Conservation (phyloP, 2,888 invertebrate genomes). For the Poecilobothrus nobilitatus region DNA sequence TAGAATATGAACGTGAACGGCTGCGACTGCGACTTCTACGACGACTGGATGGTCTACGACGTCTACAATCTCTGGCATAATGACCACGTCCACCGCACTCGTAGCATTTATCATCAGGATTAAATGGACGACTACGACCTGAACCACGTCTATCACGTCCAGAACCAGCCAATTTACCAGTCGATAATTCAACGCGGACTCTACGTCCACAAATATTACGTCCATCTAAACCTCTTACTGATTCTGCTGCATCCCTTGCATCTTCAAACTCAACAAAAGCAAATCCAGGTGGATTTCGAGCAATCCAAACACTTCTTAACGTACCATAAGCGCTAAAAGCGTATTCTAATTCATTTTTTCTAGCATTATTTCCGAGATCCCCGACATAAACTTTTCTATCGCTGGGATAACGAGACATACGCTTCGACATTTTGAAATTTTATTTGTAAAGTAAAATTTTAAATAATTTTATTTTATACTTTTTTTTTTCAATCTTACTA, state of each 20-base stretch:
- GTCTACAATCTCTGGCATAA: constrained; percentile 82
- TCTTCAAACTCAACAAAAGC: constrained; percentile 94
- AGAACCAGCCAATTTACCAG: constrained; percentile 56
- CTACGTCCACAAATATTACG: constrained; percentile 80
- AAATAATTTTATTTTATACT: background rate
- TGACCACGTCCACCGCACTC: constrained; percentile 91
- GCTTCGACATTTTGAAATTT: constrained; percentile 27
- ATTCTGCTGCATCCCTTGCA: constrained; percentile 80
- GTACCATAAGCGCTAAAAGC: constrained; percentile 89
- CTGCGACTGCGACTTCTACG: constrained; percentile 53
- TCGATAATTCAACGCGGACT: constrained; percentile 86
- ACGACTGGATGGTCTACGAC: constrained; percentile 53
- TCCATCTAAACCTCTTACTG: constrained; percentile 67
- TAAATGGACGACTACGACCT: constrained; percentile 54
- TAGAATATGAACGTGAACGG: constrained; percentile 58
- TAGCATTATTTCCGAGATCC: constrained; percentile 83
- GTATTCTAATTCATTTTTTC: constrained; percentile 87
- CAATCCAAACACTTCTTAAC: constrained; percentile 94
- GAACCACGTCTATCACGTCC: constrained; percentile 20
- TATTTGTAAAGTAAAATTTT: background rate
- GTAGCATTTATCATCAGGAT: constrained; percentile 87
- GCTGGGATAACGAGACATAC: constrained; percentile 68
- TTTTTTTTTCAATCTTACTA: background rate
- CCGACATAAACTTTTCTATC: constrained; percentile 96
- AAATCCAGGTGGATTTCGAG: constrained; percentile 83